phyloP scores from a whole-genome alignment of 2,113 vertebrate genomes.

The Myodes glareolus region DNA sequence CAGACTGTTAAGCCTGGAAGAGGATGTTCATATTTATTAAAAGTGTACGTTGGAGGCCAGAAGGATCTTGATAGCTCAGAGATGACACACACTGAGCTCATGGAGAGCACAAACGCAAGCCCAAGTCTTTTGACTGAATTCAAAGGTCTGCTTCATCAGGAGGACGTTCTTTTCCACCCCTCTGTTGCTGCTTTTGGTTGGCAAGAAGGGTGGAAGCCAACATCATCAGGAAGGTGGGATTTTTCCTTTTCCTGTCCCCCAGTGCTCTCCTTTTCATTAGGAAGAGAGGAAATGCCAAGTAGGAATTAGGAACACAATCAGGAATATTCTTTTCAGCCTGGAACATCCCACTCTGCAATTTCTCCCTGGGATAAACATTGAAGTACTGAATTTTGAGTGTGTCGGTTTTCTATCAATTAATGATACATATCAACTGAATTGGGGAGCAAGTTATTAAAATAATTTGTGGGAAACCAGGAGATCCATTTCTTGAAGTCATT shows the following conservation, averaged over 20 bases:
- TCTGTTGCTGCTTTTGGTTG: not conserved
- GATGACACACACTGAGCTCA: not conserved
- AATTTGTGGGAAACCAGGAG: not conserved
- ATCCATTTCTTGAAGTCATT: not conserved
- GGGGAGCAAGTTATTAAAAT: not conserved
- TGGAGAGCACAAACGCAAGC: not conserved
- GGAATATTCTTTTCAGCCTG: not conserved
- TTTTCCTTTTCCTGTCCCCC: not conserved
- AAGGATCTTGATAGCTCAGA: not conserved
- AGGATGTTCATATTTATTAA: not conserved
- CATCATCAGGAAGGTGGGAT: not conserved
- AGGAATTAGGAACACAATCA: not conserved
- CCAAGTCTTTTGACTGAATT: not conserved
- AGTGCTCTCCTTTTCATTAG: not conserved
- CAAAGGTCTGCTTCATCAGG: slow-evolving; percentile 12
- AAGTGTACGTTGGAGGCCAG: not conserved
- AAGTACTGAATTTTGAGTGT: not conserved
- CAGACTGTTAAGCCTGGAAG: not conserved
- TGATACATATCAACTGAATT: not conserved
- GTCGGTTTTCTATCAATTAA: not conserved
- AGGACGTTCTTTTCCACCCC: not conserved
- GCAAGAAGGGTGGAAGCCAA: not conserved
- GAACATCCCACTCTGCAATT: not conserved
- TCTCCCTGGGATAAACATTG: not conserved
- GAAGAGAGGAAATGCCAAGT: not conserved